Base-by-base conservation (phyloP, 2,797 vertebrate species). In the Falco biarmicus region DNA sequence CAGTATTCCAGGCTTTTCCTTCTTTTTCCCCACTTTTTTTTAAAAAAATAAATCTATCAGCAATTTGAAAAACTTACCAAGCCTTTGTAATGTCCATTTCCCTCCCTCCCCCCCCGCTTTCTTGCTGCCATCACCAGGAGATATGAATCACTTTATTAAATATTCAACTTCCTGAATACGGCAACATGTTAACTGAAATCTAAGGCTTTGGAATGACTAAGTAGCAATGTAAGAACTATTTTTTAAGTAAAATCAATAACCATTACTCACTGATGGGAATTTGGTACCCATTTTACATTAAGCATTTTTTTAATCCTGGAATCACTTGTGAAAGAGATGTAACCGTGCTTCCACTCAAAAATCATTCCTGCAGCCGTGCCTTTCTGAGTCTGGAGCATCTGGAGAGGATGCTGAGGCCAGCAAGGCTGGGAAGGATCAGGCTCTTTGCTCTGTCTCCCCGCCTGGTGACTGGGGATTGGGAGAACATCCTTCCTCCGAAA, bases 71-170 rank as follows among this genome's bases (percentile, higher is more conserved):
- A 83, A 7, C 54, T 75, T 77, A 39, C 48, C 53, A 59, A 69
- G 50, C 56, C 45, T 28, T 45, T 56, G 6, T 34, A 10, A 10
- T 31, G 32, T 45, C 75, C 76, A n/a, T 56, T n/a, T 14, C 32
- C 41, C 41, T 41, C 14, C 41, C 41, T 34, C 32, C 25, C 17
- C 6, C 19, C 26, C 74, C 34, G 16, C 25, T 32, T 63, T 16
- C 39, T 11, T 13, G 11, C 57, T 31, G 29, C 26, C 78, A 21
- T 7, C 66, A 59, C 41, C 41, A 43, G 43, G 56, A 83, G 69
- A 60, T 45, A 85, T 80, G 91, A 95, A 95, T 93, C 89, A 91
- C 65, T 51, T 9, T n/a, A 81, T 89, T 74, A 93, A 91, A 91
- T 70, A 86, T 89, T 57, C 91, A 89, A 74, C 78, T 91, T 93